phyloP scores from a whole-genome alignment of 2,113 vertebrate species.

The Pelecanus crispus region DNA sequence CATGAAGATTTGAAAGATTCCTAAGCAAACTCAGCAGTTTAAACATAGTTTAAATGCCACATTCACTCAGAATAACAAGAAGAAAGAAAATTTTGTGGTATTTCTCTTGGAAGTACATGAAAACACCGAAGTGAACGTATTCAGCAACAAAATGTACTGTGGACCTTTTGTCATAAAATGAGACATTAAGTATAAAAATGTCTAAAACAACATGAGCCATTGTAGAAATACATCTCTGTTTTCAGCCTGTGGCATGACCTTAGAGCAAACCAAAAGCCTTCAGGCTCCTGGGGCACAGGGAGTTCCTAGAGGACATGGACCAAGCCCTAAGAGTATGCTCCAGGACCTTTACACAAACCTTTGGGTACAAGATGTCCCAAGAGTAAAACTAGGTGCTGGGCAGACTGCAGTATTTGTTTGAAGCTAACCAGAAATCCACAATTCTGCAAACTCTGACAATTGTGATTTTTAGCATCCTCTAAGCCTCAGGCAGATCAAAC shows the following conservation, averaged over 20 bases:
- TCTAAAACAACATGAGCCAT: conserved; percentile 30
- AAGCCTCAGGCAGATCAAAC: not conserved
- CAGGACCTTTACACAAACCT: not conserved
- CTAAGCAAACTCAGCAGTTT: conserved; percentile 44
- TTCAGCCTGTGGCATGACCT: not conserved
- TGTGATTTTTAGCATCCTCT: not conserved
- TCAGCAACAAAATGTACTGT: conserved; percentile 48
- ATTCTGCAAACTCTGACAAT: not conserved
- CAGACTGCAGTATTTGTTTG: not conserved
- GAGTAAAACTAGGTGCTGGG: not conserved
- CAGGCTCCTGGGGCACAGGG: not conserved
- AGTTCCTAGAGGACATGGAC: not conserved
- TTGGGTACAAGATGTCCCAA: not conserved
- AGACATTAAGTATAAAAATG: conserved; percentile 39
- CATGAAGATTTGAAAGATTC: conserved; percentile 30
- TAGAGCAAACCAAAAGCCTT: not conserved
- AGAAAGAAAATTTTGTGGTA: conserved; percentile 62
- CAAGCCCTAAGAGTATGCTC: not conserved
- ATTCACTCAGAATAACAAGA: conserved; percentile 61
- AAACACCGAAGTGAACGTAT: conserved; percentile 41
- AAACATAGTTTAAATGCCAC: conserved; percentile 17
- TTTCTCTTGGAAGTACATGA: conserved; percentile 71
- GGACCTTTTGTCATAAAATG: conserved; percentile 27
- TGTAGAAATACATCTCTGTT: conserved; percentile 44
- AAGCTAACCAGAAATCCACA: not conserved